These are phyloP conservation scores for Diarsia mendica DNA, from an alignment of 2,888 invertebrate genomes.

Conservation along the genomic window DNA sequence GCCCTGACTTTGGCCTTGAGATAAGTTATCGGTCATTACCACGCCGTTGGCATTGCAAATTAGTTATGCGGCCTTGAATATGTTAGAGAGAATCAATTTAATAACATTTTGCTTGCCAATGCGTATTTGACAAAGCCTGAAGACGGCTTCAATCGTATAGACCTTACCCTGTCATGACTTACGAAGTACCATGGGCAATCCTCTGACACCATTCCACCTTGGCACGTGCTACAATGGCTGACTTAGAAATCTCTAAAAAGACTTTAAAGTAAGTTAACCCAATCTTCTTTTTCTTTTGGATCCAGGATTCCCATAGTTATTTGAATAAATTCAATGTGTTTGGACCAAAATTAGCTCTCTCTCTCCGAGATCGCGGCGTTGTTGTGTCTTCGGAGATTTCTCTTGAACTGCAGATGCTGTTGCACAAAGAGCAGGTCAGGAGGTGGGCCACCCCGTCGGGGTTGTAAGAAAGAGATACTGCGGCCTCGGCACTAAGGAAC, in stretches of 20 bases:
- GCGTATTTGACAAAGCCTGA: background rate
- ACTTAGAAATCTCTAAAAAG: background rate
- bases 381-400: too few relatives aligned
- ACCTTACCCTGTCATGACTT: background rate
- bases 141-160: background rate
- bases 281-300: background rate
- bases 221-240: background rate
- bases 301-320: too few relatives aligned
- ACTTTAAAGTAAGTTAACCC: background rate
- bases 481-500: too few relatives aligned
- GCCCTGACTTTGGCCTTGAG: background rate
- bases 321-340: too few relatives aligned
- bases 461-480: too few relatives aligned
- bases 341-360: too few relatives aligned
- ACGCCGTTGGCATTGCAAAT: conserved; percentile 24
- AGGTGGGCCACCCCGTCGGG: too few relatives aligned
- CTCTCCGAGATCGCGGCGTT: too few relatives aligned
- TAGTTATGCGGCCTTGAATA: conserved; percentile 19
- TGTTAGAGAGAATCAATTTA: background rate
- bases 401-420: too few relatives aligned
- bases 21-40: conserved; percentile 42
- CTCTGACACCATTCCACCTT: background rate
- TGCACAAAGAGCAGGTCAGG: too few relatives aligned
- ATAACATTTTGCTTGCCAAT: too few relatives aligned
- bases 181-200: background rate